phyloP scores from a whole-genome alignment of 2,797 vertebrate species.

The Neoniphon sammara region DNA sequence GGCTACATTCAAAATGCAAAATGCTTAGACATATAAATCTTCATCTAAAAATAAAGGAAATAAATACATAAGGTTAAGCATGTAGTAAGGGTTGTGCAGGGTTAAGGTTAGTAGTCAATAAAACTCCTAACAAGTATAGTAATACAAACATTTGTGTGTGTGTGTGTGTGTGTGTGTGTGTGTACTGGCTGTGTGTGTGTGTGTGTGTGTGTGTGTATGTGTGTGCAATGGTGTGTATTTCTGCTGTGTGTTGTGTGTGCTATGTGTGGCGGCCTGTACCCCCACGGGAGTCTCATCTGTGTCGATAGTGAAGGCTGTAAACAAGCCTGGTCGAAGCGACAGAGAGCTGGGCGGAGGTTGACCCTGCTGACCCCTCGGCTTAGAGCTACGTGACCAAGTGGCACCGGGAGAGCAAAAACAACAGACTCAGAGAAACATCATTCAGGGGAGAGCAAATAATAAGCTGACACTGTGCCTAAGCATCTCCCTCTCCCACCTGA shows the following conservation, averaged over 20 bases:
- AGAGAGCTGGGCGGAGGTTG: slow-evolving; percentile 46
- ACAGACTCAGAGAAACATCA: slow-evolving; percentile 46
- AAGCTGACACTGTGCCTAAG: slow-evolving; percentile 55
- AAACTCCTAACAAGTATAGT: background rate
- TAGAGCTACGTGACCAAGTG: slow-evolving; percentile 31
- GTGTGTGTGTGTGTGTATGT: slow-evolving; percentile 11
- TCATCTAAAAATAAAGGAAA: no score
- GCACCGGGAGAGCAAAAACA: slow-evolving; percentile 36
- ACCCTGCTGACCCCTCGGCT: slow-evolving; percentile 67
- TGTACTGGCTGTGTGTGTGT: background rate
- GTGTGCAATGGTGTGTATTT: slow-evolving; percentile 7
- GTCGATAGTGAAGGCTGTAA: slow-evolving; percentile 68
- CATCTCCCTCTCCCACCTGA: slow-evolving; percentile 62
- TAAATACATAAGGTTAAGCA: no score
- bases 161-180: slow-evolving; percentile 3
- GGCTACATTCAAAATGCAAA: no score
- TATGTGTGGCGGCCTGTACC: background rate
- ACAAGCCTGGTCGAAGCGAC: slow-evolving; percentile 62
- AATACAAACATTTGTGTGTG: slow-evolving; percentile 17
- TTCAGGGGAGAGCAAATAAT: slow-evolving; percentile 59
- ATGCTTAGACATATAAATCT: no score
- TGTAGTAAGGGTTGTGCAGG: no score
- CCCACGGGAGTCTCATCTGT: slow-evolving; percentile 59
- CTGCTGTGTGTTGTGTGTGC: background rate
- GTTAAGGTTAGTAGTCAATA: background rate